A percentile compares a stretch with the other conserved stretches of the same genome.
Evolutionary conservation across 2,113 vertebrate species (phyloP).

Genomic region (pig (Sus scrofa)): DNA sequence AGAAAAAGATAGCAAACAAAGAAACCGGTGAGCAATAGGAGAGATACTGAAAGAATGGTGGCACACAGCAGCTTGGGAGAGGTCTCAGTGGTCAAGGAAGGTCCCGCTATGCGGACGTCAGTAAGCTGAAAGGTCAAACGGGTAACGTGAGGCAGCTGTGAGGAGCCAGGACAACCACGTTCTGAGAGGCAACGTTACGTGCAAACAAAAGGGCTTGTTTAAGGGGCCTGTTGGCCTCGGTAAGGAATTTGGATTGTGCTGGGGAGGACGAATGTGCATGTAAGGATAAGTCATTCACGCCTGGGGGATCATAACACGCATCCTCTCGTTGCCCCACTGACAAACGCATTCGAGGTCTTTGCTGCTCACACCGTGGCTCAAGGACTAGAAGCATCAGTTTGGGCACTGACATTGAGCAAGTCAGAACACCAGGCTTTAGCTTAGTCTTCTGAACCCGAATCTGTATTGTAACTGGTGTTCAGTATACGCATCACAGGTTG

Average conservation of each 20-base stretch:
- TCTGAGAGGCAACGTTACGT: neutral
- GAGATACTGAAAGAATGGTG: neutral
- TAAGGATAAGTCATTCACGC: neutral
- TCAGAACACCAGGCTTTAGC: neutral
- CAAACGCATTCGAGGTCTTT: constrained; percentile 6
- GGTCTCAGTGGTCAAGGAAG: neutral
- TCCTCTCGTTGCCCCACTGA: neutral
- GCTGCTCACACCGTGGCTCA: neutral
- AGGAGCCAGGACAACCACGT: neutral
- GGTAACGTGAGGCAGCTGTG: neutral
- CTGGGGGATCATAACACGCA: neutral
- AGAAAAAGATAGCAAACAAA: constrained; percentile 42
- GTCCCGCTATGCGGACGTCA: neutral
- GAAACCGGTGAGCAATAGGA: neutral
- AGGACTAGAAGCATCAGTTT: constrained; percentile 4
- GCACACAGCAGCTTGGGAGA: neutral
- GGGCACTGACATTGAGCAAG: neutral
- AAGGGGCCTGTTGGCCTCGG: neutral
- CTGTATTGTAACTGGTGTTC: neutral
- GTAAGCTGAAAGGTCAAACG: neutral
- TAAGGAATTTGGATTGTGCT: constrained; percentile 31
- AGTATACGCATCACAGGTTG: neutral
- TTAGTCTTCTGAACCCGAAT: neutral
- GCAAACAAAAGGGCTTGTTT: no score
- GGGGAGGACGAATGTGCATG: constrained; percentile 4